phyloP scores from a whole-genome alignment of 2,888 invertebrate genomes.

The Lochmaea crataegi region DNA sequence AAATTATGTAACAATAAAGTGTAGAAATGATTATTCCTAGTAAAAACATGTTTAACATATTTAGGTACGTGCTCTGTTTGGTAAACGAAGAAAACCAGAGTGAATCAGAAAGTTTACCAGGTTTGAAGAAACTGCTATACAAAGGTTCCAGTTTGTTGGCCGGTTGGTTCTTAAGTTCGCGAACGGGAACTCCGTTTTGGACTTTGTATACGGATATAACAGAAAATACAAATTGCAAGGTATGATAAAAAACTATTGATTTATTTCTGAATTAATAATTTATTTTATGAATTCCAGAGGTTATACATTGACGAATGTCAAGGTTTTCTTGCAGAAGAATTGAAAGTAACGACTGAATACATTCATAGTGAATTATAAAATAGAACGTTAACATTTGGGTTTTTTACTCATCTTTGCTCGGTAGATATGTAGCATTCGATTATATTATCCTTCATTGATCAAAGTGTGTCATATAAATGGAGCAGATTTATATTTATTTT shows the following conservation, averaged over 20 bases:
- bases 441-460: background rate
- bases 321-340: conserved; percentile 84
- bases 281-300: conserved; percentile 66
- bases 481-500: conserved; percentile 17
- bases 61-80: conserved; percentile 78
- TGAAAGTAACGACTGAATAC: conserved; percentile 84
- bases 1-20: too few relatives aligned
- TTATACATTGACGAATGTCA: conserved; percentile 79
- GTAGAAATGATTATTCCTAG: background rate
- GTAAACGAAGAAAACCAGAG: conserved; percentile 76
- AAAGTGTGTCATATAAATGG: conserved; percentile 17
- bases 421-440: conserved; percentile 27
- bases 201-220: conserved; percentile 80
- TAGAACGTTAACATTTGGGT: background rate
- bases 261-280: background rate
- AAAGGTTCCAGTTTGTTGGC: conserved; percentile 81
- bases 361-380: conserved; percentile 82
- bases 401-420: conserved; percentile 34
- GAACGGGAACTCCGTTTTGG: conserved; percentile 82
- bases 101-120: conserved; percentile 70
- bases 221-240: conserved; percentile 79
- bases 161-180: conserved; percentile 81
- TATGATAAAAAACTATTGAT: conserved; percentile 60
- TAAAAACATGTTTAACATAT: conserved; percentile 34
- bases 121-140: conserved; percentile 78